Evolutionary conservation across 2,113 vertebrate genomes (phyloP).

Genomic region (Eublepharis macularius): DNA sequence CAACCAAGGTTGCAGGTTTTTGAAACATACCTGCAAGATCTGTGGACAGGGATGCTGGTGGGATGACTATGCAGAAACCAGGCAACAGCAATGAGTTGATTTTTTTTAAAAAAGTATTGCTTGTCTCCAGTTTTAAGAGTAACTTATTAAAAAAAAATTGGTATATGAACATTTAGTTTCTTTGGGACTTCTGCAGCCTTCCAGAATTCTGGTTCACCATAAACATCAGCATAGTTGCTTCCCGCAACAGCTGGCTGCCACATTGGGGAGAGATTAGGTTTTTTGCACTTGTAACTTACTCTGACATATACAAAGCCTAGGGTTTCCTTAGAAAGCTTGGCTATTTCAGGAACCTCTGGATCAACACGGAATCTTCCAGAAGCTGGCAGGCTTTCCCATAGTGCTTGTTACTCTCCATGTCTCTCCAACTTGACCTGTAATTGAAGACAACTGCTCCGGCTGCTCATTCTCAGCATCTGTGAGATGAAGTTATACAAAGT

Average conservation of each 20-base stretch:
- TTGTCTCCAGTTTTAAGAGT: neutral
- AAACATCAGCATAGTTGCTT: constrained; percentile 34
- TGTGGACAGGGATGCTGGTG: neutral
- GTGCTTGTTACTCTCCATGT: constrained; percentile 49
- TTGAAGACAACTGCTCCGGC: constrained; percentile 68
- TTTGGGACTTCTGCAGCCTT: constrained; percentile 11
- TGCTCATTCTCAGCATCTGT: constrained; percentile 38
- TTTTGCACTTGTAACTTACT: constrained; percentile 41
- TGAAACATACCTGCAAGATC: neutral
- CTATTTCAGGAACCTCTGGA: constrained; percentile 49
- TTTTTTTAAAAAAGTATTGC: too few relatives aligned
- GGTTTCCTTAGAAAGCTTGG: constrained; percentile 43
- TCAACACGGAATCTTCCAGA: constrained; percentile 61
- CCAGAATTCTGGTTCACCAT: constrained; percentile 39
- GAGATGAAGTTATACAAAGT: constrained; percentile 54
- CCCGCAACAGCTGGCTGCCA: constrained; percentile 11
- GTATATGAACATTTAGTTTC: constrained; percentile 18
- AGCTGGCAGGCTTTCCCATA: constrained; percentile 52
- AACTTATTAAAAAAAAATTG: neutral
- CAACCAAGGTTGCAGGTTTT: neutral
- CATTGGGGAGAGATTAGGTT: constrained; percentile 26
- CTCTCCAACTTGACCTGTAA: constrained; percentile 53
- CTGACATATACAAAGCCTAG: constrained; percentile 54
- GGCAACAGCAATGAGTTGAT: neutral
- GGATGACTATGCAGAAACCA: too few relatives aligned